Base-by-base conservation (phyloP, 1,140 invertebrate species). In the Drosophila rhopaloa region DNA sequence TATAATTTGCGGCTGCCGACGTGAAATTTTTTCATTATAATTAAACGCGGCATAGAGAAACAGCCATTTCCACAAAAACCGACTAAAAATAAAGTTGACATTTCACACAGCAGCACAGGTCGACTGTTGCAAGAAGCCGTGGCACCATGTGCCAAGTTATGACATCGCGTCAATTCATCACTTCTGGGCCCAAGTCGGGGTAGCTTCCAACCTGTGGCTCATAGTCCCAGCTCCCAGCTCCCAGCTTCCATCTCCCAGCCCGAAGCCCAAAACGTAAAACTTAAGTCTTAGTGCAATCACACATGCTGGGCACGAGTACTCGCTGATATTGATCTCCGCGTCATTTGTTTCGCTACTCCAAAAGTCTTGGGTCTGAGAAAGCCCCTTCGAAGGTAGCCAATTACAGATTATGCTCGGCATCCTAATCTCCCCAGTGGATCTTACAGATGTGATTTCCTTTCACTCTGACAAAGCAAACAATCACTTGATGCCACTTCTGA, bases 121-220 rank as follows among this genome's bases (percentile, higher is more conserved):
- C 80, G 58, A 58, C 62, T 89, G 76, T 83, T 89, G 83, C 83
- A 88, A 88, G 72, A 58, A 76, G 75, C 63, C 66, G 71, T 83
- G 84, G 80, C 79, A 82, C 62, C 84, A 77, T 83, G 83, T 86
- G 84, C 84, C 83, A 86, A 66, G 79, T 89, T 86, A 86, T 86
- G 83, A 86, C 83, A 86, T 88, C 83, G 81, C 83, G 38, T 76
- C 82, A 73, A 73, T 73, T 61, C 70, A 74, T 73, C 68, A 76
- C 50, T 62, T 75, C 35, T 70, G 65, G 63, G 65, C 63, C 14
- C 67, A 9, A 68, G 35, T 46, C 62, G 55, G 48, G 41, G 62
- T 37, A 53, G 35, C 48, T 19, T 37, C 35, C 51, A 35, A 44
- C 38, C 60, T 19, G 40, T 16, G 35, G 53, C 27, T 7, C 10